Evolutionary conservation across 2,113 vertebrate genomes (phyloP).

Genomic region (Gadus macrocephalus): DNA sequence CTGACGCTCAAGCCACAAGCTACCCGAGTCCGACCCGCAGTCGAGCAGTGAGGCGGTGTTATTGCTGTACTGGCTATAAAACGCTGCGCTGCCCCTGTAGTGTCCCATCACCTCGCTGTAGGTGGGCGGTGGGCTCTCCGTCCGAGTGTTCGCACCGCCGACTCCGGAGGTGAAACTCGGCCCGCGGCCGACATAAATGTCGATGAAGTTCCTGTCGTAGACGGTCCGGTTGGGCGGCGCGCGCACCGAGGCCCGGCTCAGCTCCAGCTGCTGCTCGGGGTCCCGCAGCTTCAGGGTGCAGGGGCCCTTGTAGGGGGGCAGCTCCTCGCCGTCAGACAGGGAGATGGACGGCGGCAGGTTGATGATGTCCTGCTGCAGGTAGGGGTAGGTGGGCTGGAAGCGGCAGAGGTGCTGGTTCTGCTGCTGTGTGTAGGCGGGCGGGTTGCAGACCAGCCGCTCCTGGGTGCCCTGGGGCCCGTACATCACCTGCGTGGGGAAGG

Average conservation of each 20-base stretch:
- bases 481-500: conserved; percentile 69
- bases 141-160: conserved; percentile 76
- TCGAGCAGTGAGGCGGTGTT: not conserved
- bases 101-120: conserved; percentile 87
- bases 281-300: conserved; percentile 83
- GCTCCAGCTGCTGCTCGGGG: conserved; percentile 88
- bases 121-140: conserved; percentile 82
- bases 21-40: not conserved
- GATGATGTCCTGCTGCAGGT: conserved; percentile 80
- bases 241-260: conserved; percentile 83
- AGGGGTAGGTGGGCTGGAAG: conserved; percentile 87
- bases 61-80: conserved; percentile 80
- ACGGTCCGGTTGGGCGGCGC: conserved; percentile 88
- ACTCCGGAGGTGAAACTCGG: conserved; percentile 84
- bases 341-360: conserved; percentile 89
- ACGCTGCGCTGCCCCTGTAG: conserved; percentile 62
- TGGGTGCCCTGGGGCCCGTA: conserved; percentile 35
- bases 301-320: conserved; percentile 82
- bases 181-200: conserved; percentile 67
- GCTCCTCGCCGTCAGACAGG: conserved; percentile 84
- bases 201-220: conserved; percentile 84
- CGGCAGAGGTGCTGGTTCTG: conserved; percentile 83
- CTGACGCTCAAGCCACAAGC: not conserved
- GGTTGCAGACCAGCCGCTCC: conserved; percentile 69
- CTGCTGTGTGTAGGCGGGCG: conserved; percentile 72